These are phyloP conservation scores for Scaeva pyrastri DNA, from an alignment of 2,888 invertebrate genomes.

Conservation along the genomic window DNA sequence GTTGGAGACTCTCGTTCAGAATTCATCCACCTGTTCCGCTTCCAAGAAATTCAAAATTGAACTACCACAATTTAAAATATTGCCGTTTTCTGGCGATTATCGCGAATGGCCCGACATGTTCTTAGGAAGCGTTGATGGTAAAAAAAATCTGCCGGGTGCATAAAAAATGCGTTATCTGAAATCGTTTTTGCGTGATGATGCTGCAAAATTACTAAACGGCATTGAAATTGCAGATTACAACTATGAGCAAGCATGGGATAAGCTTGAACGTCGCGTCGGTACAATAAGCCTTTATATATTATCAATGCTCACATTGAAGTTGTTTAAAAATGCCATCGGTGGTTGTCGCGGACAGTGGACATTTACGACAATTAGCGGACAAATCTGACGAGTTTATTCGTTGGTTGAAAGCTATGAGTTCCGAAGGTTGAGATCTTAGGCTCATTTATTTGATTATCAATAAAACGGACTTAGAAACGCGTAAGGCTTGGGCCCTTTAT, in stretches of 20 bases:
- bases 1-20: too few relatives aligned
- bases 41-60: neutral
- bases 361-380: constrained; percentile 14
- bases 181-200: constrained; percentile 34
- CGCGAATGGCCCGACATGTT: constrained; percentile 28
- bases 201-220: constrained; percentile 22
- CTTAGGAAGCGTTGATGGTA: constrained; percentile 22
- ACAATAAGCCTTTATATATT: constrained; percentile 16
- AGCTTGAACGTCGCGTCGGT: constrained; percentile 1
- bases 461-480: constrained; percentile 9
- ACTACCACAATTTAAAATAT: constrained; percentile 8
- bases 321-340: constrained; percentile 12
- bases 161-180: constrained; percentile 41
- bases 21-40: neutral
- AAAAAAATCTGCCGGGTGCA: neutral
- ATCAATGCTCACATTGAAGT: constrained; percentile 17
- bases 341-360: constrained; percentile 9
- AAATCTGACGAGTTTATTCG: constrained; percentile 23
- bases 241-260: constrained; percentile 8
- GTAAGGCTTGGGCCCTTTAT: constrained; percentile 19
- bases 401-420: constrained; percentile 1
- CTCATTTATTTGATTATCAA: neutral
- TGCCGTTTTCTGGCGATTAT: constrained; percentile 18
- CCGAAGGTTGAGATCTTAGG: constrained; percentile 17
- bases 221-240: constrained; percentile 39